Conservation (phyloP, 2,888 invertebrate species). For the Acronicta leporina region DNA sequence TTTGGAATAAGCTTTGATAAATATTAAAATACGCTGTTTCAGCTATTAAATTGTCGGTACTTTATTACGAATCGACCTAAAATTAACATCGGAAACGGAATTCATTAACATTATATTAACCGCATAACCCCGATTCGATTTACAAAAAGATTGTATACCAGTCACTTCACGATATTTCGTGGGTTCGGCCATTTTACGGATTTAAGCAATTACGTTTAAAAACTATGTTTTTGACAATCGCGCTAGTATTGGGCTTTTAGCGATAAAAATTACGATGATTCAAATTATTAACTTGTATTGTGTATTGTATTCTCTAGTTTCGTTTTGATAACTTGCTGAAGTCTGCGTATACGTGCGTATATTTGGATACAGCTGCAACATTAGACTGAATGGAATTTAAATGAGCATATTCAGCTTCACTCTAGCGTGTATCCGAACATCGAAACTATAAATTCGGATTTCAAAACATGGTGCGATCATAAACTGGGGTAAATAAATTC, state of each 20-base stretch:
- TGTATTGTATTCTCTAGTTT: too few relatives aligned
- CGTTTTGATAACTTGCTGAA: conserved; percentile 57
- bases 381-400: conserved; percentile 57
- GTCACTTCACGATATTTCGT: conserved; percentile 45
- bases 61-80: conserved; percentile 52
- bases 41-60: conserved; percentile 31
- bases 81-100: conserved; percentile 57
- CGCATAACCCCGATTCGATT: conserved; percentile 51
- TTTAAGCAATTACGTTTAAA: neutral
- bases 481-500: conserved; percentile 11
- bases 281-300: too few relatives aligned
- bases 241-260: too few relatives aligned
- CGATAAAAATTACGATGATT: too few relatives aligned
- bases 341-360: conserved; percentile 16
- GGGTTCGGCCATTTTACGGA: conserved; percentile 24
- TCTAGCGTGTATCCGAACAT: conserved; percentile 34
- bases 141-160: conserved; percentile 37
- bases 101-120: conserved; percentile 59
- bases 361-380: conserved; percentile 45
- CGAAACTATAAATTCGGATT: conserved; percentile 22
- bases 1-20: conserved; percentile 37
- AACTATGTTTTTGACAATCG: too few relatives aligned
- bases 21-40: conserved; percentile 37
- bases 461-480: conserved; percentile 4
- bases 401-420: conserved; percentile 47